Percentiles rank a stretch among this genome's conserved stretches.
Conservation (phyloP, 2,797 vertebrate genomes). For the Rhincodon typus region DNA sequence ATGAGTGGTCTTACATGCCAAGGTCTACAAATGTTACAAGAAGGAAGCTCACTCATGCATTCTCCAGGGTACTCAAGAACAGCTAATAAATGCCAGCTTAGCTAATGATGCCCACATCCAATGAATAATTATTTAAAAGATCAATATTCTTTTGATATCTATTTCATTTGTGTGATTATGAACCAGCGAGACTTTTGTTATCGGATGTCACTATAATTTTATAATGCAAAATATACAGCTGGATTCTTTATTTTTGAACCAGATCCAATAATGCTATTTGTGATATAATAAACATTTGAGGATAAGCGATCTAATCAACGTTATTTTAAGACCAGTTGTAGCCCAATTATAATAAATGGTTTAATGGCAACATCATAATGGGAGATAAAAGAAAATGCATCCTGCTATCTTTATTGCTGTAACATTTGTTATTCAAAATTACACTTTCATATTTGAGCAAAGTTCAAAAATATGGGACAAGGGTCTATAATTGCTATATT, state of each 20-base stretch:
- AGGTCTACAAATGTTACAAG: too few relatives aligned
- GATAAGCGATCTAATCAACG: background rate
- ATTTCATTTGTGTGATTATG: background rate
- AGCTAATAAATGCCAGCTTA: too few relatives aligned
- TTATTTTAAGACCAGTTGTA: background rate
- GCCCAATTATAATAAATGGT: background rate
- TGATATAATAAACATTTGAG: background rate
- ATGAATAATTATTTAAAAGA: too few relatives aligned
- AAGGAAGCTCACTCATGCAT: too few relatives aligned
- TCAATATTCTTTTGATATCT: background rate
- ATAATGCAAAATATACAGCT: background rate
- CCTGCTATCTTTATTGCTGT: background rate
- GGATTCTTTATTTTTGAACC: background rate
- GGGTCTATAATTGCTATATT: background rate
- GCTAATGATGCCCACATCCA: too few relatives aligned
- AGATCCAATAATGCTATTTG: background rate
- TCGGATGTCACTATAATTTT: background rate
- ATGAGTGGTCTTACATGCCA: too few relatives aligned
- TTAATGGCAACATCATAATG: background rate
- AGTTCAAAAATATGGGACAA: background rate
- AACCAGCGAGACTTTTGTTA: background rate
- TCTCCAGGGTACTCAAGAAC: too few relatives aligned
- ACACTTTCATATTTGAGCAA: background rate
- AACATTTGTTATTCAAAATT: background rate
- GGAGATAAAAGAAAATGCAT: background rate